A percentile compares a stretch with the other conserved stretches of the same genome.
Evolutionary conservation across 2,797 vertebrate species (phyloP).

Genomic region (Melanotaenia boesemani): DNA sequence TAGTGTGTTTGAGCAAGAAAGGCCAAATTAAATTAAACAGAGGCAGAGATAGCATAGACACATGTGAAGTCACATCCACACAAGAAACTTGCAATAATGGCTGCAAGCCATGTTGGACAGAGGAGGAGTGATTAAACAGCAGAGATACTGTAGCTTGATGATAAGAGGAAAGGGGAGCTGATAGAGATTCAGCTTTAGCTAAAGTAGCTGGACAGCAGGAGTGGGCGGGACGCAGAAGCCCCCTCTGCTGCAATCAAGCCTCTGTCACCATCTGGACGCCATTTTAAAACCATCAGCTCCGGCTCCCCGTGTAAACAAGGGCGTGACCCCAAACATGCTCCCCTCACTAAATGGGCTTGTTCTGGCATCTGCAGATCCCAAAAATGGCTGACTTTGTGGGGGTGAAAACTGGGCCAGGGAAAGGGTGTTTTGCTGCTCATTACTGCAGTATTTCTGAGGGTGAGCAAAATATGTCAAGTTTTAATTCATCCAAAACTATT

Average conservation of each 20-base stretch:
- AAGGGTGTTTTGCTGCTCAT: slow-evolving; percentile 46
- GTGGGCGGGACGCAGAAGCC: slow-evolving; percentile 70
- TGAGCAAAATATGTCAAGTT: slow-evolving; percentile 34
- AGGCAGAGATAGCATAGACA: slow-evolving; percentile 42
- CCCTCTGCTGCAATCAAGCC: slow-evolving; percentile 78
- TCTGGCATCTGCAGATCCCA: slow-evolving; percentile 74
- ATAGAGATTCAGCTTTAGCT: slow-evolving; percentile 62
- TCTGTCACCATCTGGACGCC: slow-evolving; percentile 83
- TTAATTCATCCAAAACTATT: slow-evolving; percentile 36
- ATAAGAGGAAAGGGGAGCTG: slow-evolving; percentile 44
- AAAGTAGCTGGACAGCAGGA: slow-evolving; percentile 77
- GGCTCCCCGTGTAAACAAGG: slow-evolving; percentile 80
- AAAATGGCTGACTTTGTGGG: slow-evolving; percentile 76
- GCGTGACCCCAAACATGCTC: slow-evolving; percentile 79
- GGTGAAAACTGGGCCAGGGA: slow-evolving; percentile 59
- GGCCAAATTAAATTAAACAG: slow-evolving; percentile 45
- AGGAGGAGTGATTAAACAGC: slow-evolving; percentile 49
- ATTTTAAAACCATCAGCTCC: slow-evolving; percentile 85
- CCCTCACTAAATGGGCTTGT: slow-evolving; percentile 75
- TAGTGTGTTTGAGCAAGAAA: slow-evolving; percentile 34
- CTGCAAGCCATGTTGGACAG: slow-evolving; percentile 21
- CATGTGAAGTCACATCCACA: slow-evolving; percentile 32
- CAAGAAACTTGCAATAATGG: slow-evolving; percentile 42
- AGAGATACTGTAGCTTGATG: slow-evolving; percentile 40
- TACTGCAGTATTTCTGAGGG: slow-evolving; percentile 41